Evolutionary conservation across 2,797 vertebrate genomes (phyloP).

Genomic region (Hoplostethus mediterraneus): DNA sequence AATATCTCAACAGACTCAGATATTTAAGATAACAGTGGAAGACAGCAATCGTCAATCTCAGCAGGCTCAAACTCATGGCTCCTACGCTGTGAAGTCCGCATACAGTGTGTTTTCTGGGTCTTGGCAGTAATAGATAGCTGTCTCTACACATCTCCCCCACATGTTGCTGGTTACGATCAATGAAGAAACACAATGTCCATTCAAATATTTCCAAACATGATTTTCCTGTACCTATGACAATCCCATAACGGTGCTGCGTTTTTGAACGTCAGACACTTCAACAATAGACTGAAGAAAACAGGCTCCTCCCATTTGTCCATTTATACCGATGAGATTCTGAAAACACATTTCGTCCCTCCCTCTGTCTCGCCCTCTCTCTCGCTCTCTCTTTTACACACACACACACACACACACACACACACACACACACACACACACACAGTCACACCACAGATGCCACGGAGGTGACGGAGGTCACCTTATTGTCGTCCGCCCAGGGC

Average conservation of each 20-base stretch:
- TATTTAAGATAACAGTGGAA: slow-evolving; percentile 67
- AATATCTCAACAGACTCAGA: slow-evolving; percentile 77
- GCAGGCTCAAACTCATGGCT: slow-evolving; percentile 31
- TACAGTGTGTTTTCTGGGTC: slow-evolving; percentile 42
- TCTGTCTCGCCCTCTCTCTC: slow-evolving; percentile 16
- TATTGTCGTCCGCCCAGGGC: slow-evolving; percentile 98
- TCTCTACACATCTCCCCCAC: slow-evolving; percentile 53
- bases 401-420: slow-evolving; percentile 68
- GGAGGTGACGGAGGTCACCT: slow-evolving; percentile 91
- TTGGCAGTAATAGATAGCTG: slow-evolving; percentile 62
- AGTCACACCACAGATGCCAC: slow-evolving; percentile 86
- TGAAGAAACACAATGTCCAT: slow-evolving; percentile 61
- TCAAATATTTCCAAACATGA: slow-evolving; percentile 33
- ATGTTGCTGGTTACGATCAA: slow-evolving; percentile 64
- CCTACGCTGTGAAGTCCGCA: slow-evolving; percentile 49
- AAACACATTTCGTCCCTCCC: slow-evolving; percentile 36
- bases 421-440: slow-evolving; percentile 20
- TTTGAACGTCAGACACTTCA: slow-evolving; percentile 52
- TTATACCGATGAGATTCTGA: slow-evolving; percentile 46
- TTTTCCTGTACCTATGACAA: slow-evolving; percentile 45
- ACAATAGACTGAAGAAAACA: slow-evolving; percentile 34
- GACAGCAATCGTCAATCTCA: slow-evolving; percentile 37
- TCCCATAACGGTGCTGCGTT: slow-evolving; percentile 53
- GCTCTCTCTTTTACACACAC: not conserved
- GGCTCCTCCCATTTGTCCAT: slow-evolving; percentile 51